A percentile compares a stretch with the other conserved stretches of the same genome.
Evolutionary conservation across 2,888 invertebrate species (phyloP).

Genomic region (Lasioglossum morio): DNA sequence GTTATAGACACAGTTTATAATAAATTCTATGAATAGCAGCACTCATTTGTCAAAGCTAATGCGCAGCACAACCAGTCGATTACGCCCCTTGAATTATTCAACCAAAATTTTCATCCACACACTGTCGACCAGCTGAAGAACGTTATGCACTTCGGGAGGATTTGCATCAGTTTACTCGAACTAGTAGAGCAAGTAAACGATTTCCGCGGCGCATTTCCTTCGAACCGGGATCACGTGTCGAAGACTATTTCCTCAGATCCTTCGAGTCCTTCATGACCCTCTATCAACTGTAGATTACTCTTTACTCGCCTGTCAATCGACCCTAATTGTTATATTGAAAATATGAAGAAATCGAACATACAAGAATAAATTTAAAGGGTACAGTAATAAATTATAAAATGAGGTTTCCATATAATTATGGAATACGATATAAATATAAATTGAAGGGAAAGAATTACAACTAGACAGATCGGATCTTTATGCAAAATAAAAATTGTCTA

Average conservation of each 20-base stretch:
- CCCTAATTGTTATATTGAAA: no score
- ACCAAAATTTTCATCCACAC: conserved; percentile 7
- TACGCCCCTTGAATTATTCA: conserved; percentile 25
- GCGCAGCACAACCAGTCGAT: neutral
- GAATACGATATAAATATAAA: no score
- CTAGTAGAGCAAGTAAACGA: conserved; percentile 18
- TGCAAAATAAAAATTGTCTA: no score
- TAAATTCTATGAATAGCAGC: conserved; percentile 12
- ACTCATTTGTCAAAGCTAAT: neutral
- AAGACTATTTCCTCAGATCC: conserved; percentile 31
- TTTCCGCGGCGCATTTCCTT: conserved; percentile 14
- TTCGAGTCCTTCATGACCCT: neutral
- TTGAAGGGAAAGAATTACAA: no score
- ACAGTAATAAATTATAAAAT: no score
- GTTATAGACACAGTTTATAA: conserved; percentile 1
- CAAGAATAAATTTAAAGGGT: no score
- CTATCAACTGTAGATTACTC: conserved; percentile 26
- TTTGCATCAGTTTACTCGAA: conserved; percentile 11
- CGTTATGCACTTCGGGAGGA: conserved; percentile 15
- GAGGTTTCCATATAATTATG: no score
- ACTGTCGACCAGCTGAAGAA: neutral
- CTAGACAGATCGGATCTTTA: no score
- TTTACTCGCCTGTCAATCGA: neutral
- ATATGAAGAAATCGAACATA: no score
- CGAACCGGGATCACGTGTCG: conserved; percentile 14